These are phyloP conservation scores for Synanthedon tipuliformis DNA, from an alignment of 2,888 invertebrate species.

Conservation along the genomic window DNA sequence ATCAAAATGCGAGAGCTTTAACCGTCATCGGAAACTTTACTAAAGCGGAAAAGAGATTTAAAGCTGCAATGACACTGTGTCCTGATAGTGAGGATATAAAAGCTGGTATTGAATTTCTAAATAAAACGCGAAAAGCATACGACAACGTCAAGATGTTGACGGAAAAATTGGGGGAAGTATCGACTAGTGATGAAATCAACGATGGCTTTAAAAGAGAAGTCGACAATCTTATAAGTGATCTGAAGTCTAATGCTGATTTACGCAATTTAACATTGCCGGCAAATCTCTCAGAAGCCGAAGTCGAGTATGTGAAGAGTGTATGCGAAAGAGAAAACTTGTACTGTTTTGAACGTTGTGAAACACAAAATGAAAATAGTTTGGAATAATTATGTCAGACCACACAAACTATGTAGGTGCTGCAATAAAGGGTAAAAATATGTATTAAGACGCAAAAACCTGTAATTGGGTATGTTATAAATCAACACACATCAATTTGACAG, in stretches of 20 bases:
- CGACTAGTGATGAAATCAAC: conserved; percentile 21
- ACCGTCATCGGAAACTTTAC: conserved; percentile 67
- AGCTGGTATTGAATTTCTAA: conserved; percentile 62
- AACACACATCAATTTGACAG: no score
- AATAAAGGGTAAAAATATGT: no score
- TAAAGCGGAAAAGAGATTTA: conserved; percentile 67
- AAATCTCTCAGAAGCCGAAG: conserved; percentile 51
- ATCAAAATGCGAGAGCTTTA: conserved; percentile 77
- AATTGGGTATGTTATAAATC: no score
- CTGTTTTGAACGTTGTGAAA: conserved; percentile 5
- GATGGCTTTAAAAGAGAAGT: conserved; percentile 53
- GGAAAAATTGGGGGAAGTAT: conserved; percentile 12
- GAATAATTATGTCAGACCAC: no score
- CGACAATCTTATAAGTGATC: conserved; percentile 49
- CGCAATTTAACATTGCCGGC: conserved; percentile 59
- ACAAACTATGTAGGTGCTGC: no score
- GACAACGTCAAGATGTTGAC: conserved; percentile 30
- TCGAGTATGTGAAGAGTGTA: conserved; percentile 49
- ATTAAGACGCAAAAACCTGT: no score
- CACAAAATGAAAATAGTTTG: no score
- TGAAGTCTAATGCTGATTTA: conserved; percentile 48
- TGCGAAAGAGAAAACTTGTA: conserved; percentile 59
- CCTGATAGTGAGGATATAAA: conserved; percentile 67
- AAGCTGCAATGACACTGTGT: conserved; percentile 61
- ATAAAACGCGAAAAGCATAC: conserved; percentile 32